These are phyloP conservation scores for Drosophila quinaria DNA, from an alignment of 2,888 invertebrate genomes.

Conservation along the genomic window DNA sequence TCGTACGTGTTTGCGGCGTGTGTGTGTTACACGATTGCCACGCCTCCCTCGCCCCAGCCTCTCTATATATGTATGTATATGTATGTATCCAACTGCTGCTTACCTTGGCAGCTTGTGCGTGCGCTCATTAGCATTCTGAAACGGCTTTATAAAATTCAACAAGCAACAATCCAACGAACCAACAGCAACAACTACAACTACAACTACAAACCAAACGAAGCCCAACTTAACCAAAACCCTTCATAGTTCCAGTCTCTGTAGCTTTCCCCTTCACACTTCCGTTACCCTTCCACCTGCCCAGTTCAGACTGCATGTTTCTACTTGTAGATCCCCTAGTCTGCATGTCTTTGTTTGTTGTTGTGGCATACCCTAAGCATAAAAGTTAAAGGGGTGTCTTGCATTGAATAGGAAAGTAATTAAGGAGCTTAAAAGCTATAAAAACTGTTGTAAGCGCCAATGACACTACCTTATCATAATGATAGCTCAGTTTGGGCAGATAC, in stretches of 20 bases:
- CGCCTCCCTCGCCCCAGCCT: constrained; percentile 18
- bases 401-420: constrained; percentile 10
- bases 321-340: constrained; percentile 41
- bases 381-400: constrained; percentile 4
- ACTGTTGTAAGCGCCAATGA: not conserved
- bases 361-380: constrained; percentile 37
- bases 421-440: constrained; percentile 13
- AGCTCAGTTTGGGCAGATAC: not conserved
- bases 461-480: constrained; percentile 1
- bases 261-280: not conserved
- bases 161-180: constrained; percentile 70
- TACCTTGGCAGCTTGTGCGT: constrained; percentile 77
- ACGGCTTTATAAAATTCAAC: constrained; percentile 82
- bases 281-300: constrained; percentile 21
- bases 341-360: constrained; percentile 53
- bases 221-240: constrained; percentile 19
- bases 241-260: not conserved
- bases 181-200: constrained; percentile 38
- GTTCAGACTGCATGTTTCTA: constrained; percentile 41
- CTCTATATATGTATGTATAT: constrained; percentile 10
- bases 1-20: constrained; percentile 76
- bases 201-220: constrained; percentile 29
- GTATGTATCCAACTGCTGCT: constrained; percentile 32
- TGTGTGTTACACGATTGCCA: constrained; percentile 79
- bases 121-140: constrained; percentile 83